These are phyloP conservation scores for Ceriagrion tenellum DNA, from an alignment of 2,888 invertebrate species.

Conservation along the genomic window DNA sequence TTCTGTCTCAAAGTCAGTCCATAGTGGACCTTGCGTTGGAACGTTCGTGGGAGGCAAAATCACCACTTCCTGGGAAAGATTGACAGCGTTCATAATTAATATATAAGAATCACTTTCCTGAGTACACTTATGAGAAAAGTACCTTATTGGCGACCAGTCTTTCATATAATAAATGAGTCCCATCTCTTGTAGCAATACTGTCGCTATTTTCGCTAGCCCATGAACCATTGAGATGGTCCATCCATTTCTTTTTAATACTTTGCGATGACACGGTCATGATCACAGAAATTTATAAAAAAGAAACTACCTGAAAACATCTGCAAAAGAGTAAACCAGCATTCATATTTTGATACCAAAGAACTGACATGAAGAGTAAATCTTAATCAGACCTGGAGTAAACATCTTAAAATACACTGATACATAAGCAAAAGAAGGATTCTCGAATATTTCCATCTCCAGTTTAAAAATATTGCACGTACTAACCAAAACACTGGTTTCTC, in stretches of 20 bases:
- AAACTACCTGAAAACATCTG: conserved; percentile 5
- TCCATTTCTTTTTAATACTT: conserved; percentile 78
- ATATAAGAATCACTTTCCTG: not conserved
- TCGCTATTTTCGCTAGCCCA: conserved; percentile 82
- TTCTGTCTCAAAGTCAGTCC: conserved; percentile 81
- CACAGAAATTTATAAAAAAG: not conserved
- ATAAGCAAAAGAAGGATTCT: not conserved
- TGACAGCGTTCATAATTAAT: not conserved
- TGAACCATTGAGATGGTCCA: conserved; percentile 81
- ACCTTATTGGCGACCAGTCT: conserved; percentile 80
- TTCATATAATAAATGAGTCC: conserved; percentile 80
- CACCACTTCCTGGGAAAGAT: conserved; percentile 73
- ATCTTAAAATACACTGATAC: not conserved
- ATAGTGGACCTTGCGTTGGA: conserved; percentile 75
- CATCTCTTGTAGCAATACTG: conserved; percentile 79
- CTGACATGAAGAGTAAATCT: not conserved
- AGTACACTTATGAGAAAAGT: not conserved
- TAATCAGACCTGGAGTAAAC: not conserved
- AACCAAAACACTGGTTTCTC: not conserved
- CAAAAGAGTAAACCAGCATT: not conserved
- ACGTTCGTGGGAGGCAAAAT: conserved; percentile 74
- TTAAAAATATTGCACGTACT: not conserved
- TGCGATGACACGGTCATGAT: conserved; percentile 69
- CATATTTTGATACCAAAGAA: not conserved
- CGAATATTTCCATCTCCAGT: not conserved